Conservation (phyloP, 2,888 invertebrate genomes). For the Eilema sororculum region DNA sequence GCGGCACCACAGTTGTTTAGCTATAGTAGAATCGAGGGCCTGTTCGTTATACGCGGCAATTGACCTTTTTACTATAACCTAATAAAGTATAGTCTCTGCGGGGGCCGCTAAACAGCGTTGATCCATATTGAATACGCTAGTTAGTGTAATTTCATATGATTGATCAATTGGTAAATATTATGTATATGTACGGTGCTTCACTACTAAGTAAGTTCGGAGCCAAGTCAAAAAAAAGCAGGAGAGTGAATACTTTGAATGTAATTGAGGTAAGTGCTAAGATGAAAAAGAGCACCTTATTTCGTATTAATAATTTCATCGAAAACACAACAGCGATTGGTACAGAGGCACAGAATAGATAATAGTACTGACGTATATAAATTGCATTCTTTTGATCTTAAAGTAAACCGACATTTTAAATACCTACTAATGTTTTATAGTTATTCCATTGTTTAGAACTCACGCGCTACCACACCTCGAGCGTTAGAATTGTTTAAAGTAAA, state of each 20-base stretch:
- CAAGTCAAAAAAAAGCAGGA: no score
- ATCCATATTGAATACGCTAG: background rate
- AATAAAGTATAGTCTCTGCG: background rate
- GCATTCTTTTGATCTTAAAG: background rate
- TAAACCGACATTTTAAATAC: conserved; percentile 1
- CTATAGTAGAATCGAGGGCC: no score
- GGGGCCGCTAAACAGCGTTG: background rate
- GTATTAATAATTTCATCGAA: no score
- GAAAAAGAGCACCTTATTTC: background rate
- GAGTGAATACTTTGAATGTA: background rate
- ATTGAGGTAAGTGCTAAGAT: background rate
- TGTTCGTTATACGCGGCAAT: no score
- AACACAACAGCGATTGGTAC: background rate
- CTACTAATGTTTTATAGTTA: background rate
- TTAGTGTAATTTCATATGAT: background rate
- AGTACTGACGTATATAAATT: background rate
- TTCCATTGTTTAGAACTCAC: conserved; percentile 4
- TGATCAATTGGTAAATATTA: background rate
- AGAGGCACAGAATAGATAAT: background rate
- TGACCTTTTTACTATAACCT: background rate
- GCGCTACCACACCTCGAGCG: background rate
- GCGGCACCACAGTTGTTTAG: no score
- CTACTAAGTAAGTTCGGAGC: no score
- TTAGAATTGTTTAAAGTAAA: background rate
- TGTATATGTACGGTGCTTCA: background rate